A percentile compares a stretch with the other conserved stretches of the same genome.
Conservation (phyloP, 2,797 vertebrate genomes). For the Vespertilio murinus region DNA sequence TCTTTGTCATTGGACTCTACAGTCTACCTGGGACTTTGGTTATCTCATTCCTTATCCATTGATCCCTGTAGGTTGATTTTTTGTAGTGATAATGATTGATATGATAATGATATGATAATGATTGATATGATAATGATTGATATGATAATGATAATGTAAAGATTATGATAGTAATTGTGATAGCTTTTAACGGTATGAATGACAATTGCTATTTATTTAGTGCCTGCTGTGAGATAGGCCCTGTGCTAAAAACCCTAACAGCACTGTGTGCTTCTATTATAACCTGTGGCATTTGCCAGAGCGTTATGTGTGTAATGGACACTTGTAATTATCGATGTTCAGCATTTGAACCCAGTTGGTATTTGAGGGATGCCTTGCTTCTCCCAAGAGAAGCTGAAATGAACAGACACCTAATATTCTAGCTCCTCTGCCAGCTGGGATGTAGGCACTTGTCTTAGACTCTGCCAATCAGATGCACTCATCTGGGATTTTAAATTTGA, state of each 20-base stretch:
- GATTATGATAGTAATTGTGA: neutral
- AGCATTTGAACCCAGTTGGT: neutral
- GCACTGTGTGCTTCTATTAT: neutral
- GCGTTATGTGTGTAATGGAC: neutral
- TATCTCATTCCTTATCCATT: neutral
- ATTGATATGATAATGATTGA: no score
- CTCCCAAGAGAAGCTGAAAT: neutral
- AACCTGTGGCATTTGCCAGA: neutral
- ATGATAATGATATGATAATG: no score
- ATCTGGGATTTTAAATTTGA: constrained; percentile 68
- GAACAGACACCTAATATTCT: constrained; percentile 19
- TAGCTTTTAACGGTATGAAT: neutral
- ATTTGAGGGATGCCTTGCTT: neutral
- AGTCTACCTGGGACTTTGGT: neutral
- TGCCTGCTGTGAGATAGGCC: neutral
- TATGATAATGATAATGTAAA: no score
- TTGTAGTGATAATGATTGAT: neutral
- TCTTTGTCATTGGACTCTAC: neutral
- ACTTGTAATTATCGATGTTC: neutral
- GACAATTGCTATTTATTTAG: neutral
- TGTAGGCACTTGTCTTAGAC: constrained; percentile 36
- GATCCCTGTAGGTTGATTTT: neutral
- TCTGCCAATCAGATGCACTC: constrained; percentile 73
- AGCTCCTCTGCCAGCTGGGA: constrained; percentile 40
- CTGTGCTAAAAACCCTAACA: neutral